Conservation (phyloP, 2,113 vertebrate species). For the Triplophysa rosa region DNA sequence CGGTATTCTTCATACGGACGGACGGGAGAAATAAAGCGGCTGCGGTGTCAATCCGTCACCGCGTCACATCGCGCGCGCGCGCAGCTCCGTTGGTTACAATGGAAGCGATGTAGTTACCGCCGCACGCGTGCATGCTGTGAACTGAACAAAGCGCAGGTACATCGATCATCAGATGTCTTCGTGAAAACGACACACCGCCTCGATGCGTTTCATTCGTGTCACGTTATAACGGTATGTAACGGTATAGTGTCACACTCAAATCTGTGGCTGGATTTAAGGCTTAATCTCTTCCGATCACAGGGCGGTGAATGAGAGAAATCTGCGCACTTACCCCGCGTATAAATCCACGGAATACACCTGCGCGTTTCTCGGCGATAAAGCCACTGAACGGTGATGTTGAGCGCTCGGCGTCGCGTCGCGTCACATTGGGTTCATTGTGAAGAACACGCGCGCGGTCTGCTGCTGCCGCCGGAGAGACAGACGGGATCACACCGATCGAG, state of each 20-base stretch:
- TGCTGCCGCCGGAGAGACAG: background rate
- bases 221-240: background rate
- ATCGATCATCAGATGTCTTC: background rate
- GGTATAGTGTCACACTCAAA: background rate
- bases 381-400: background rate
- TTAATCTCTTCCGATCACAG: slow-evolving; percentile 22
- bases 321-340: background rate
- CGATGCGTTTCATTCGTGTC: background rate
- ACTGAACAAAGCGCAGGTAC: background rate
- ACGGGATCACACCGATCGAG: background rate
- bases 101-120: background rate
- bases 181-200: background rate
- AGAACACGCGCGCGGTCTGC: background rate
- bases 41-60: background rate
- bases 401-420: slow-evolving; percentile 13
- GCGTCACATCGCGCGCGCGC: background rate
- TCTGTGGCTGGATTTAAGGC: slow-evolving; percentile 25
- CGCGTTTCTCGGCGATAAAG: background rate
- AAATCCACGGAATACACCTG: background rate
- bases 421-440: background rate
- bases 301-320: background rate
- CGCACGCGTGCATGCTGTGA: background rate
- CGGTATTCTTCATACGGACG: too few species aligned
- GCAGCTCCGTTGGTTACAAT: background rate
- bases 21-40: background rate